Evolutionary conservation across 2,797 vertebrate genomes (phyloP).

Genomic region (Lagorchestes hirsutus): DNA sequence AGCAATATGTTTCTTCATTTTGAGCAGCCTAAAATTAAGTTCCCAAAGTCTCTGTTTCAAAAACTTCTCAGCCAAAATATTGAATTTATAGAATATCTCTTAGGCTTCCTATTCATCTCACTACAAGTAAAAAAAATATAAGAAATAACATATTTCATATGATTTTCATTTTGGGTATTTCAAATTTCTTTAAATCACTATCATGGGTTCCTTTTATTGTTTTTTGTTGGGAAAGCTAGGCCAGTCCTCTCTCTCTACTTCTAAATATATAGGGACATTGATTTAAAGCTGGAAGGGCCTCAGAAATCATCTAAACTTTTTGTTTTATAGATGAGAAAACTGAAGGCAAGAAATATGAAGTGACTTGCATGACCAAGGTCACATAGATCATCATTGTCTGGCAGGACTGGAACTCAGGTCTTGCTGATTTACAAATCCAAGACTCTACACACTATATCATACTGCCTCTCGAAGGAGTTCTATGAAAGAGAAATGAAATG

Average conservation of each 20-base stretch:
- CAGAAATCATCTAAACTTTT: not conserved
- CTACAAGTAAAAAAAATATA: slow-evolving; percentile 41
- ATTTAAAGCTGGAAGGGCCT: not conserved
- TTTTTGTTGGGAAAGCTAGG: slow-evolving; percentile 18
- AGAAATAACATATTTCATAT: not conserved
- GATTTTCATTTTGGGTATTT: not conserved
- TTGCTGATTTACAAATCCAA: not conserved
- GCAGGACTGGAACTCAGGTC: not conserved
- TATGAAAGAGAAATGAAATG: not conserved
- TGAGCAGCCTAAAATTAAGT: slow-evolving; percentile 25
- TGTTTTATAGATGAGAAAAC: not conserved
- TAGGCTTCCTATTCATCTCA: slow-evolving; percentile 26
- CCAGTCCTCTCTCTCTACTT: slow-evolving; percentile 6
- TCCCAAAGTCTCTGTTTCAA: slow-evolving; percentile 17
- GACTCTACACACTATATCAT: not conserved
- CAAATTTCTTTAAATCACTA: slow-evolving; percentile 36
- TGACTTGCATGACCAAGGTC: not conserved
- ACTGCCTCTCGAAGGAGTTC: not conserved
- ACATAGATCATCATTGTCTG: not conserved
- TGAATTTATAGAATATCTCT: slow-evolving; percentile 11
- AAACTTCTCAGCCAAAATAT: not conserved
- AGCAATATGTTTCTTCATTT: slow-evolving; percentile 51
- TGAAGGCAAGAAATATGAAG: not conserved
- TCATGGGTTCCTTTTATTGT: not conserved
- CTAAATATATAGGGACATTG: not conserved